Base-by-base conservation (phyloP, 2,113 vertebrate species). In the Mus spicilegus region DNA sequence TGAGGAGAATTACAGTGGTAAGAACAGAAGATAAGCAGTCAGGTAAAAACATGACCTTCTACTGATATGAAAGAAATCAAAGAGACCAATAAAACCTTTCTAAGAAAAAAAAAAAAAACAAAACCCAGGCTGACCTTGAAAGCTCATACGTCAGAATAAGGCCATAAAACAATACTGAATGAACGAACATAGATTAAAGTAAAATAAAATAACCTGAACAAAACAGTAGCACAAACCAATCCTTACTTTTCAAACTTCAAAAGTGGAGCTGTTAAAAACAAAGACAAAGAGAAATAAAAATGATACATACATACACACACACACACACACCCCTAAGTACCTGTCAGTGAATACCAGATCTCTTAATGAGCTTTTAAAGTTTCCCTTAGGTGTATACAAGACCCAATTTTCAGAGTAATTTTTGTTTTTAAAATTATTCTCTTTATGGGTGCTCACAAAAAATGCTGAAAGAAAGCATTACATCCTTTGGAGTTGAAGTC, bases 361-460 rank as follows among this genome's bases (percentile, higher is more conserved):
- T 94, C 56, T 30, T 61, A 73, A 90, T 30, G 5, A 87, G 28
- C 17, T 82, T 92, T 93, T 33, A 85, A 89, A 72, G 49, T 89
- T 93, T 93, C 82, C 26, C 93, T 61, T 49, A 3, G 72, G 8
- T 77, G 20, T 17, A 12, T 76, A 10, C 16, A 46, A 67, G 39
- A 65, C 0, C 5, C 16, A 67, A 30, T 67, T 67, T 67, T 46
- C 39, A 67, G 42, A 30, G 82, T 33, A 36, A 20, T 10, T 7
- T 20, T 65, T 58, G 58, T 42, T 65, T 42, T 30, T 30, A 46
- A 65, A 17, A 84, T 84, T 39, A 30, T 85, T 33, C 9, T 46
- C 1, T 33, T 65, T 67, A 28, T 67, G 81, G 81, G n/a, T 63
- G 14, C 81, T 63, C 24, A 84, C 24, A 28, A 56, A 30, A 14